Evolutionary conservation across 2,888 invertebrate genomes (phyloP).

Genomic region (Thyatira batis): DNA sequence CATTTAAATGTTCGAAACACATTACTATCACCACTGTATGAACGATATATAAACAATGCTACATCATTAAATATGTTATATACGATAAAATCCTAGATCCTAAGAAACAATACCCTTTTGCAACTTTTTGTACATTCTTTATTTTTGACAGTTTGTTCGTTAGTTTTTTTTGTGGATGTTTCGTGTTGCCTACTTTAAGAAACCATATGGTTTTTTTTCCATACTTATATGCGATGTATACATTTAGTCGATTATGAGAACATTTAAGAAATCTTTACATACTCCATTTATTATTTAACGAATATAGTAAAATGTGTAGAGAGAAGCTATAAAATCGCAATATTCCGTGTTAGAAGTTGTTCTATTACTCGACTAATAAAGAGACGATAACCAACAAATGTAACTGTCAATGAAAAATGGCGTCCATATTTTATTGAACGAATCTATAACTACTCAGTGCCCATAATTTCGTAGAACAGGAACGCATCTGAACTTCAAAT

Average conservation of each 20-base stretch:
- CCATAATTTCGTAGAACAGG: slow-evolving; percentile 6
- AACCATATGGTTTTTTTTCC: too few relatives aligned
- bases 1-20: neutral
- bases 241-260: too few relatives aligned
- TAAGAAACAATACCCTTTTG: neutral
- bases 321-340: too few relatives aligned
- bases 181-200: too few relatives aligned
- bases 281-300: too few relatives aligned
- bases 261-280: too few relatives aligned
- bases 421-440: slow-evolving; percentile 29
- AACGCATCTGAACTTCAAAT: slow-evolving; percentile 37
- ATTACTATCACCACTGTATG: neutral
- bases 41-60: neutral
- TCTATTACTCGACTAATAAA: too few relatives aligned
- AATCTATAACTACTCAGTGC: slow-evolving; percentile 21
- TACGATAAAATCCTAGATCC: neutral
- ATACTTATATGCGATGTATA: too few relatives aligned
- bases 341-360: too few relatives aligned
- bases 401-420: slow-evolving; percentile 5
- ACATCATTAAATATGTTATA: neutral
- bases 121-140: slow-evolving; percentile 5
- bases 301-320: too few relatives aligned
- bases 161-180: neutral
- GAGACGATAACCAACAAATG: too few relatives aligned
- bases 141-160: slow-evolving; percentile 4